A percentile compares a stretch with the other conserved stretches of the same genome.
Conservation (phyloP, 2,888 invertebrate species). For the Ceriagrion tenellum region DNA sequence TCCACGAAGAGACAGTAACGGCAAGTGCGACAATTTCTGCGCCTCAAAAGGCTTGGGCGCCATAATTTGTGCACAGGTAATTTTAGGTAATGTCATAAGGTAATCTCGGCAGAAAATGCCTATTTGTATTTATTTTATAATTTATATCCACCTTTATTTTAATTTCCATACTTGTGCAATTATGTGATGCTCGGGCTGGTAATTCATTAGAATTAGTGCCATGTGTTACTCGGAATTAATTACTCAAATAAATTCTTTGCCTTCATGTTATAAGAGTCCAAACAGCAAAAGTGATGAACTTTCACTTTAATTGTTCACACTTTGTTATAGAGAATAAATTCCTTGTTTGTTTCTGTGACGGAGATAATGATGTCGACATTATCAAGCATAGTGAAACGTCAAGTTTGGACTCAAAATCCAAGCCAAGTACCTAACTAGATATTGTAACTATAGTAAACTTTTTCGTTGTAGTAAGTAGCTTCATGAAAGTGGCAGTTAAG, state of each 20-base stretch:
- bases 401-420: not conserved
- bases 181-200: not conserved
- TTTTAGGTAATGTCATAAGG: conserved; percentile 33
- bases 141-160: not conserved
- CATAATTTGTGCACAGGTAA: conserved; percentile 37
- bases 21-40: not conserved
- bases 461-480: not conserved
- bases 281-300: not conserved
- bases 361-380: not conserved
- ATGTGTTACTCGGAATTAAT: too few species aligned
- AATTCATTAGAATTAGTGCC: not conserved
- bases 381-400: not conserved
- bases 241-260: too few species aligned
- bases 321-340: not conserved
- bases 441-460: not conserved
- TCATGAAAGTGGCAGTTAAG: conserved; percentile 27
- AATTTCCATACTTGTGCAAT: not conserved
- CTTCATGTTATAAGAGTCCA: too few species aligned
- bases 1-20: not conserved
- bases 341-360: not conserved
- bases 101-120: not conserved
- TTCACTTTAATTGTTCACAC: not conserved
- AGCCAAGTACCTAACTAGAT: not conserved
- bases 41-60: conserved; percentile 6
- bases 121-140: not conserved